These are phyloP conservation scores for Sinocyclocheilus rhinocerous DNA, from an alignment of 2,113 vertebrate species.

Conservation along the genomic window DNA sequence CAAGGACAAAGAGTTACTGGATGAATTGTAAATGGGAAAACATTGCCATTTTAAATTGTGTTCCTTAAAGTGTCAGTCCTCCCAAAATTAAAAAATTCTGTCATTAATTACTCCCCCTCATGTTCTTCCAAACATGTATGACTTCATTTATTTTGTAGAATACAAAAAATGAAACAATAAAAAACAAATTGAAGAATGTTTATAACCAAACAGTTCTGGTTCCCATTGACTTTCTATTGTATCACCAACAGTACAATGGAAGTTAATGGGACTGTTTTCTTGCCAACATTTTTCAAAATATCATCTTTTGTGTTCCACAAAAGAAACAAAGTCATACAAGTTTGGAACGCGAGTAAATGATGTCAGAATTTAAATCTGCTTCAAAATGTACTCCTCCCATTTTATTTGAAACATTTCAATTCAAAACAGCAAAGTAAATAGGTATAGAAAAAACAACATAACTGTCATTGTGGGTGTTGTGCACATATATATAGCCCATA, in stretches of 20 bases:
- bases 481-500: not conserved
- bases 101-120: not conserved
- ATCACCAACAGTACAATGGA: too few species aligned
- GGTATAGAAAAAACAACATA: not conserved
- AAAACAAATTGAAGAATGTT: too few species aligned
- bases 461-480: not conserved
- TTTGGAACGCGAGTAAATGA: too few species aligned
- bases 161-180: too few species aligned
- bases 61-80: not conserved
- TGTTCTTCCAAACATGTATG: not conserved
- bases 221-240: too few species aligned
- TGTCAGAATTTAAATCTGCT: too few species aligned
- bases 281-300: not conserved
- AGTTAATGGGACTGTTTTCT: too few species aligned
- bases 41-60: not conserved
- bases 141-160: not conserved
- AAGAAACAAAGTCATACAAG: not conserved
- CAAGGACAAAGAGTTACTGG: not conserved
- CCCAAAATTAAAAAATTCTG: not conserved
- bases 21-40: not conserved
- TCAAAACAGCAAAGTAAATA: not conserved
- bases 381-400: not conserved
- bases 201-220: too few species aligned
- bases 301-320: not conserved
- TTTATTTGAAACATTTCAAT: not conserved